These are phyloP conservation scores for Bombus sylvicola DNA, from an alignment of 1,140 invertebrate genomes.

Conservation along the genomic window DNA sequence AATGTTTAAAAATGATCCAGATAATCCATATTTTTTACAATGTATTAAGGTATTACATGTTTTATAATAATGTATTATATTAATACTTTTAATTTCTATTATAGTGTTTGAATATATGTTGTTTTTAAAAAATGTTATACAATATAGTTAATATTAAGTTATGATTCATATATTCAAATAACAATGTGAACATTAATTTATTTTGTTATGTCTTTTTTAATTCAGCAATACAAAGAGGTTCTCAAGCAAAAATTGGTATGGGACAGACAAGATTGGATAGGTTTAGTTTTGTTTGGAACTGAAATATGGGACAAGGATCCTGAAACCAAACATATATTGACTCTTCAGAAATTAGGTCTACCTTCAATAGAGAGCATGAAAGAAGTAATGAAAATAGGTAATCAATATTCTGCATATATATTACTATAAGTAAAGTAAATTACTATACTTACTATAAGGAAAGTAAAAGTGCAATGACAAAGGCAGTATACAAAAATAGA, in stretches of 20 bases:
- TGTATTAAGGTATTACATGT: slow-evolving; percentile 53
- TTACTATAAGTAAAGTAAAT: no score
- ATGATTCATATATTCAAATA: not conserved
- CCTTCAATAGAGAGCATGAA: slow-evolving; percentile 44
- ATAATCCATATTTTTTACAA: slow-evolving; percentile 46
- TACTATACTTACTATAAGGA: no score
- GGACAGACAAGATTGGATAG: slow-evolving; percentile 70
- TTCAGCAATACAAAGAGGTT: slow-evolving; percentile 53
- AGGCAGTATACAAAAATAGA: no score
- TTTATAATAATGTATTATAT: no score
- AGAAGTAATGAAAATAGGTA: slow-evolving; percentile 54
- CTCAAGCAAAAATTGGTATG: slow-evolving; percentile 62
- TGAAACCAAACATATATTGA: slow-evolving; percentile 47
- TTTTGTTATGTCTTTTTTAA: not conserved
- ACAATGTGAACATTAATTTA: not conserved
- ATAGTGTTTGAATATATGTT: not conserved
- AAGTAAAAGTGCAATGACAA: no score
- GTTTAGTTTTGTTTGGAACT: slow-evolving; percentile 67
- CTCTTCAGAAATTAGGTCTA: slow-evolving; percentile 52
- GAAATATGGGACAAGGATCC: slow-evolving; percentile 43
- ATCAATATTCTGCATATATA: not conserved
- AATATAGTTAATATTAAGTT: not conserved
- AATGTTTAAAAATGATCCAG: slow-evolving; percentile 60
- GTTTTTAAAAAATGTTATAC: no score
- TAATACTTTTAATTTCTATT: slow-evolving; percentile 1